These are phyloP conservation scores for Xenopus petersii DNA, from an alignment of 2,797 vertebrate genomes.

Conservation along the genomic window DNA sequence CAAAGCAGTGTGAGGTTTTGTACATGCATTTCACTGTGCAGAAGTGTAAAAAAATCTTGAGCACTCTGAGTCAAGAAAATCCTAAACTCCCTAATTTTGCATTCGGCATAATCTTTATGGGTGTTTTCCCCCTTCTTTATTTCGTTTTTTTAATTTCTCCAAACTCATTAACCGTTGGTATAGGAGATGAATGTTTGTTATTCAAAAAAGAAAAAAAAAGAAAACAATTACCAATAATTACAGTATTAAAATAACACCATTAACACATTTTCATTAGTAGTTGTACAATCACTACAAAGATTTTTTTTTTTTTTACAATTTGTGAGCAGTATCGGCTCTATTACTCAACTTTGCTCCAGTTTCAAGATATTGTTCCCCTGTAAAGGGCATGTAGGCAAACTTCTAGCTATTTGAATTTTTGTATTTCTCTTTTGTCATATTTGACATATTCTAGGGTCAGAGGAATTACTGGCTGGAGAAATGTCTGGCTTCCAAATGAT, in stretches of 20 bases:
- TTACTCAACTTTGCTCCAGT: background rate
- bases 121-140: background rate
- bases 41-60: conserved; percentile 41
- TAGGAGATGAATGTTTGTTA: background rate
- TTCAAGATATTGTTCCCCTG: background rate
- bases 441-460: background rate
- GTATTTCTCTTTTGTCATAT: background rate
- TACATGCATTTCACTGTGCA: conserved; percentile 58
- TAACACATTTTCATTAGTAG: conserved; percentile 38
- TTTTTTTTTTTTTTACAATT: conserved; percentile 25
- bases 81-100: background rate
- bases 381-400: background rate
- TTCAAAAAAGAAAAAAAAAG: conserved; percentile 14
- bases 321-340: background rate
- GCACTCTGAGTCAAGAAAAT: conserved; percentile 1
- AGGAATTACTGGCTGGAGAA: background rate
- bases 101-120: conserved; percentile 17
- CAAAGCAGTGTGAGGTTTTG: conserved; percentile 47
- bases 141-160: background rate
- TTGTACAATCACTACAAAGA: conserved; percentile 41
- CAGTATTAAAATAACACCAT: conserved; percentile 41
- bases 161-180: background rate
- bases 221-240: conserved; percentile 42
- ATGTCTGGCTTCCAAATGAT: background rate
- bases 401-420: background rate